Percentiles rank a stretch among this genome's conserved stretches.
Evolutionary conservation across 2,113 vertebrate species (phyloP).

Genomic region (Poecile atricapillus): DNA sequence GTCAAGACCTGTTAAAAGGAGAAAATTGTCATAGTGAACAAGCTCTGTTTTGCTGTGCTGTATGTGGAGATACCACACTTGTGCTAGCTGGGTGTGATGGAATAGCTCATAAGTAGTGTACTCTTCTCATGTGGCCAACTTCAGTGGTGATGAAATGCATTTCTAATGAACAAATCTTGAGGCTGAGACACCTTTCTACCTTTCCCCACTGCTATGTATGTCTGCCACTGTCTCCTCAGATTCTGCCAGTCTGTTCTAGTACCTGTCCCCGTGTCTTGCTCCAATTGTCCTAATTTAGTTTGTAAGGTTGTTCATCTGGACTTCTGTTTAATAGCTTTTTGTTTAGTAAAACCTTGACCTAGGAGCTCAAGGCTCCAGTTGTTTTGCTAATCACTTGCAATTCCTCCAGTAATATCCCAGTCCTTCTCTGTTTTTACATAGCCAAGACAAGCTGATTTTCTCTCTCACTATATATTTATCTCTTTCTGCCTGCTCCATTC

Average conservation of each 20-base stretch:
- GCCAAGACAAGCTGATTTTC: background rate
- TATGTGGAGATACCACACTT: background rate
- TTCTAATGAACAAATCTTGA: background rate
- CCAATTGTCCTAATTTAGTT: background rate
- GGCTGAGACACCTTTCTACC: background rate
- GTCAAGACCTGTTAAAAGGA: background rate
- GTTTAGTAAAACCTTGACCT: background rate
- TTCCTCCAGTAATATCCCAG: background rate
- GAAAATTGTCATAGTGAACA: background rate
- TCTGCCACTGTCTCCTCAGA: background rate
- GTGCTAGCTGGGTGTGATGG: background rate
- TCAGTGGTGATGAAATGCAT: background rate
- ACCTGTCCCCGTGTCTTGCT: background rate
- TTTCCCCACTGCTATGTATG: background rate
- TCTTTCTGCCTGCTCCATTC: background rate
- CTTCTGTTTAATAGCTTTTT: background rate
- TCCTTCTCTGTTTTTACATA: background rate
- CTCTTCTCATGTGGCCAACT: background rate
- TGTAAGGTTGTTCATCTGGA: background rate
- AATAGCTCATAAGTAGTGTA: background rate
- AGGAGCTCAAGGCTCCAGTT: background rate
- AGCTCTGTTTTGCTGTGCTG: background rate
- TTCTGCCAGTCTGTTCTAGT: background rate
- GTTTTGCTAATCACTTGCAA: background rate
- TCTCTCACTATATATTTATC: background rate